phyloP scores from a whole-genome alignment of 2,888 invertebrate species.

The Bhutanitis thaidina region DNA sequence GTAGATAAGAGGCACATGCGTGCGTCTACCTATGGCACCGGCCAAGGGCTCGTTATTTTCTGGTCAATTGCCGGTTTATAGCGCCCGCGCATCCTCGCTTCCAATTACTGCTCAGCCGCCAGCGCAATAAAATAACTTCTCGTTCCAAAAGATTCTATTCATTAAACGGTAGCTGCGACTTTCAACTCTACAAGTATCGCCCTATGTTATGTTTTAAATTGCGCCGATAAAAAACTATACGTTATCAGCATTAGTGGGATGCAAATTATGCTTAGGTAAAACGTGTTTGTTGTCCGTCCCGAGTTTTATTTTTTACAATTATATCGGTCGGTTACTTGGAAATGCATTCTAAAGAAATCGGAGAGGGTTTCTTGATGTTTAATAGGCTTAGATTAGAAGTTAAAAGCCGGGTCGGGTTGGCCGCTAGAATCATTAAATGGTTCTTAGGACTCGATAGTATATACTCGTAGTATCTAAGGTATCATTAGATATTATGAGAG shows the following conservation, averaged over 20 bases:
- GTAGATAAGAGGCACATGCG: slow-evolving; percentile 58
- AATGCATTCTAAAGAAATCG: slow-evolving; percentile 74
- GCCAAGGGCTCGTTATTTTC: slow-evolving; percentile 76
- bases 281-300: slow-evolving; percentile 74
- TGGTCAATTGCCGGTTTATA: slow-evolving; percentile 78
- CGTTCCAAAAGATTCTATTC: slow-evolving; percentile 35
- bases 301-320: slow-evolving; percentile 78
- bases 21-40: slow-evolving; percentile 42
- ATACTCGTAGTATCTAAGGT: slow-evolving; percentile 4
- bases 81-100: slow-evolving; percentile 77
- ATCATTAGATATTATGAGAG: slow-evolving; percentile 2
- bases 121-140: slow-evolving; percentile 60
- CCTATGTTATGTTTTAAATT: slow-evolving; percentile 22
- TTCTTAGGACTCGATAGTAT: slow-evolving; percentile 45
- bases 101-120: slow-evolving; percentile 77
- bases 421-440: slow-evolving; percentile 54
- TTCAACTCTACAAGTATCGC: slow-evolving; percentile 19
- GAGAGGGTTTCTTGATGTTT: slow-evolving; percentile 70
- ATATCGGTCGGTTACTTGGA: slow-evolving; percentile 77
- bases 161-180: slow-evolving; percentile 25
- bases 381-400: slow-evolving; percentile 78
- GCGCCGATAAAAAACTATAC: slow-evolving; percentile 15
- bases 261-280: slow-evolving; percentile 78
- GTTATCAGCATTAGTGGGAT: slow-evolving; percentile 36
- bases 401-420: slow-evolving; percentile 65